Percentiles rank a stretch among this genome's conserved stretches.
Conservation (phyloP, 2,113 vertebrate genomes). For the Oophaga pumilio region DNA sequence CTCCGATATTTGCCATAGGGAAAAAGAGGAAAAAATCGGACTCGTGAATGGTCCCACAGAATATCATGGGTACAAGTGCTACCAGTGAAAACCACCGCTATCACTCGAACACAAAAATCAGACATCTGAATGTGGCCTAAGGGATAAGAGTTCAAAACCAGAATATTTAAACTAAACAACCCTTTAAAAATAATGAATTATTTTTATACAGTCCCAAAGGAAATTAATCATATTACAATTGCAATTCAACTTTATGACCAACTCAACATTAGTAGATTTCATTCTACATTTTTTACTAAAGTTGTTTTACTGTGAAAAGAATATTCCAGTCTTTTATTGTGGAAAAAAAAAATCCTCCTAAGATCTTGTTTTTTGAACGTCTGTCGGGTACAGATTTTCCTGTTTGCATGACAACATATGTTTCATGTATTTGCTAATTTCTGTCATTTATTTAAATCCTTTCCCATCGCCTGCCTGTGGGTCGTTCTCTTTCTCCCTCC, state of each 20-base stretch:
- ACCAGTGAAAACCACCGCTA: too few species aligned
- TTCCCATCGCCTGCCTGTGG: slow-evolving; percentile 27
- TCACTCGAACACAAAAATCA: too few species aligned
- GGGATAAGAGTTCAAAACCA: too few species aligned
- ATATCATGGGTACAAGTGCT: too few species aligned
- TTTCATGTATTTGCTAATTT: slow-evolving; percentile 41
- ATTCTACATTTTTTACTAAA: neutral
- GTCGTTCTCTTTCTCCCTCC: neutral
- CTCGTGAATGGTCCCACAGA: too few species aligned
- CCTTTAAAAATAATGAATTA: neutral
- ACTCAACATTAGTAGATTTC: neutral
- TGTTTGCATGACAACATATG: slow-evolving; percentile 47
- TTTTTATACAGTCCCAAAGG: neutral
- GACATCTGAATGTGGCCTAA: too few species aligned
- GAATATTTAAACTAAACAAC: neutral
- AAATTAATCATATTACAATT: neutral
- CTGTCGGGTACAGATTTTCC: slow-evolving; percentile 19
- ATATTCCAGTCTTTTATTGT: neutral
- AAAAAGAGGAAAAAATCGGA: too few species aligned
- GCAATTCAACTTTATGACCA: neutral
- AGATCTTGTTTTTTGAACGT: slow-evolving; percentile 16
- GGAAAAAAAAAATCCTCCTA: neutral
- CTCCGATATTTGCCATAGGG: too few species aligned
- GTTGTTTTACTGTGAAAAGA: neutral
- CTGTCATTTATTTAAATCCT: slow-evolving; percentile 47